Base-by-base conservation (phyloP, 2,888 invertebrate genomes). In the Mayetiola destructor region DNA sequence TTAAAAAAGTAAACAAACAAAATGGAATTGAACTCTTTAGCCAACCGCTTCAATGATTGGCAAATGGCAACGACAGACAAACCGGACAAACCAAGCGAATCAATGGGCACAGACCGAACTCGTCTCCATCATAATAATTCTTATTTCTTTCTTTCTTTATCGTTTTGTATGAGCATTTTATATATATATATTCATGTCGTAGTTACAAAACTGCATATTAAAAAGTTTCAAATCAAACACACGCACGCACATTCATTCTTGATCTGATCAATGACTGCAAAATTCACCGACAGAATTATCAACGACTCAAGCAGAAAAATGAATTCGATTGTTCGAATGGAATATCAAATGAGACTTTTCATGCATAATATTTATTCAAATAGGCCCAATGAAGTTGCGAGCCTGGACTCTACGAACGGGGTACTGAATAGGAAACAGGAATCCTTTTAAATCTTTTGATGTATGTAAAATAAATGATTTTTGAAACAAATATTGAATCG, bases 391-490 rank as follows among this genome's bases (percentile, higher is more conserved):
- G 48, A 48, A 27, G 48, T 27, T 20, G 2, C 20, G 9, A 5
- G n/a, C n/a, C 5, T 14, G 3, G n/a, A n/a, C 4, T 9, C 37
- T 12, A 37, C 4, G 37, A 16, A 37, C 39, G 23, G 27, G 20
- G n/a, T 20, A 14, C 4, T 32, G 27, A 27, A 48, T 48, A 14
- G 37, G 14, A 37, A 37, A 48, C 20, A 18, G 16, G 39, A 20
- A 39, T 39, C 37, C n/a, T 37, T 37, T 2, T 27, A 48, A 48
- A 48, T 48, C 48, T 48, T 23, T 48, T 27, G 48, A 48, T n/a
- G n/a, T 48, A 48, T 48, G 48, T 48, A 48, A 48, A 48, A 48
- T 48, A 48, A 48, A 48, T 48, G 48, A 48, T 48, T 48, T 48
- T 27, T 27, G 48, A 48, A 27, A 27, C 27, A 27, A 9, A 16